Evolutionary conservation across 2,797 vertebrate genomes (phyloP).

Genomic region (Eospalax fontanierii): DNA sequence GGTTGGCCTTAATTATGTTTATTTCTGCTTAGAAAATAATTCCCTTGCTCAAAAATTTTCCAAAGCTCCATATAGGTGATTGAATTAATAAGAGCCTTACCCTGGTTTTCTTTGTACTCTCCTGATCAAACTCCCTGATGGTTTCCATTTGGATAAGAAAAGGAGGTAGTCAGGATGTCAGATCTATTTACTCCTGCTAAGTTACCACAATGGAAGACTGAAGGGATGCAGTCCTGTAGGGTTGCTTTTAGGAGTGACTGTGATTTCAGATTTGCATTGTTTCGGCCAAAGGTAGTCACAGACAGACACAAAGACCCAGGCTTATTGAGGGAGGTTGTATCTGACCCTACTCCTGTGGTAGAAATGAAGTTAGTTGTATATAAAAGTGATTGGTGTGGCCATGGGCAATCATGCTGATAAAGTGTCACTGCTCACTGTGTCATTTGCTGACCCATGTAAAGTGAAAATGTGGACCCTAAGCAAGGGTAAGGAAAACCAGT

Average conservation of each 20-base stretch:
- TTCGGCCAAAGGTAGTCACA: neutral
- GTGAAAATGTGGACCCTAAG: neutral
- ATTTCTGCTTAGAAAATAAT: constrained; percentile 29
- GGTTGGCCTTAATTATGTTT: neutral
- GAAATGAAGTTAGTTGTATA: neutral
- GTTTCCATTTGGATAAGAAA: neutral
- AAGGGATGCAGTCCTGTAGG: neutral
- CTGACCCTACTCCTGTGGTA: neutral
- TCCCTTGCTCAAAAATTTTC: neutral
- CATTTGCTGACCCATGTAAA: neutral
- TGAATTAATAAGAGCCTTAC: neutral
- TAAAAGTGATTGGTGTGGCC: neutral
- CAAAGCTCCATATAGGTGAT: neutral
- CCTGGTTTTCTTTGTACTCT: neutral
- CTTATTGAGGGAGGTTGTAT: neutral
- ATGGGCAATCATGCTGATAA: neutral
- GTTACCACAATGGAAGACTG: neutral
- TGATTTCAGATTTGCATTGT: neutral
- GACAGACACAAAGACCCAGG: neutral
- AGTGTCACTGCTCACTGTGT: neutral
- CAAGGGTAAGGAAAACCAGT: neutral
- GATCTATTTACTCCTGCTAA: neutral
- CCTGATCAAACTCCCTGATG: neutral
- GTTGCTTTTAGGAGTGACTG: neutral
- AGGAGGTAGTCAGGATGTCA: neutral